Evolutionary conservation across 2,113 vertebrate genomes (phyloP).

Genomic region (Notothenia rossii): DNA sequence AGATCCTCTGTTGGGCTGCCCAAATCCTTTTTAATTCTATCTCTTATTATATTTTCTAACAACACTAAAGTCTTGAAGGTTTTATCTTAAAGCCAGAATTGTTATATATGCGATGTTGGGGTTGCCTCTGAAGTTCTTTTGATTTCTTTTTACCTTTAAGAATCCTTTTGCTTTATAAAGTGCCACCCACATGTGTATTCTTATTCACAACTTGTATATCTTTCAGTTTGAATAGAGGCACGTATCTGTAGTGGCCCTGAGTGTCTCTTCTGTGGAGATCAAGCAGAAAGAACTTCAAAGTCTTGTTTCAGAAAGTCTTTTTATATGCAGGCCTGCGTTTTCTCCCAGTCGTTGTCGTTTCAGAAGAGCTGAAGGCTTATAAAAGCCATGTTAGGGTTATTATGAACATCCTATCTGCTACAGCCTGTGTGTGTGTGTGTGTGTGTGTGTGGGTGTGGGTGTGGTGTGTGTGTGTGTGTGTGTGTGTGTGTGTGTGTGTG

Average conservation of each 20-base stretch:
- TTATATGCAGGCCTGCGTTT: conserved; percentile 77
- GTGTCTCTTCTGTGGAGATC: conserved; percentile 60
- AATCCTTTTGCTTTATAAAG: not conserved
- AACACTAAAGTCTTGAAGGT: not conserved
- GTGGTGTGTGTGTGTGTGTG: no score
- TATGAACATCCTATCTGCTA: conserved; percentile 74
- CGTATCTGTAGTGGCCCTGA: not conserved
- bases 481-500: no score
- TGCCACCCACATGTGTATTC: not conserved
- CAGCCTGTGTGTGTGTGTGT: conserved; percentile 61
- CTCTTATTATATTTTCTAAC: not conserved
- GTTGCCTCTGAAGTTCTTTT: not conserved
- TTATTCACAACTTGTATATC: not conserved
- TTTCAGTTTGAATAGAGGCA: not conserved
- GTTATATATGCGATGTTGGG: not conserved
- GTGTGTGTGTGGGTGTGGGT: no score
- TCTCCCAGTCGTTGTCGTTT: conserved; percentile 65
- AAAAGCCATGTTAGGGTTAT: conserved; percentile 79
- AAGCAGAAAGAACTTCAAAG: conserved; percentile 76
- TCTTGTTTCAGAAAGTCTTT: conserved; percentile 65
- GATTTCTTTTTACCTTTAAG: not conserved
- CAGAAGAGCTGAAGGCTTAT: conserved; percentile 73
- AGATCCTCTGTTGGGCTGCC: not conserved
- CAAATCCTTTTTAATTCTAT: not conserved
- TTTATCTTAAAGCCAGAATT: not conserved